A percentile compares a stretch with the other conserved stretches of the same genome.
Evolutionary conservation across 2,797 vertebrate genomes (phyloP).

Genomic region (Sparidentex hasta): DNA sequence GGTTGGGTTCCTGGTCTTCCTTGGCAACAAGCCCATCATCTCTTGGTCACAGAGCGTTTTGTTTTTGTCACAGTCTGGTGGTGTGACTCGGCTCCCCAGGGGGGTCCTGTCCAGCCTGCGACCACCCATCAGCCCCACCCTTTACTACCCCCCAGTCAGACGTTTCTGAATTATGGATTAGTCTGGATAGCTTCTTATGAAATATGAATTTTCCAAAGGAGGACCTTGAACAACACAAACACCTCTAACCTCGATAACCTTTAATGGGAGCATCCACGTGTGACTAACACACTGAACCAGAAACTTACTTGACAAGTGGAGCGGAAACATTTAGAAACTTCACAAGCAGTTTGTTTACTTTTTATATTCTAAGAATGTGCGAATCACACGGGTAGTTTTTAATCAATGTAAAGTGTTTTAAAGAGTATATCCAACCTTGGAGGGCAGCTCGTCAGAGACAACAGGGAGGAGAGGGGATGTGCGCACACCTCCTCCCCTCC

Average conservation of each 20-base stretch:
- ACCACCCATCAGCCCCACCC: conserved; percentile 58
- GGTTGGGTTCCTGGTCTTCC: conserved; percentile 61
- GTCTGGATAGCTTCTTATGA: conserved; percentile 78
- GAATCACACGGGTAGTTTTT: neutral
- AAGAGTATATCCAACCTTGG: conserved; percentile 3
- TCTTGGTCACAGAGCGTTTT: conserved; percentile 65
- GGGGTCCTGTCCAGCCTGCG: conserved; percentile 57
- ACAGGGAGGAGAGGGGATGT: conserved; percentile 51
- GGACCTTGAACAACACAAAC: conserved; percentile 41
- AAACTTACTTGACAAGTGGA: conserved; percentile 3
- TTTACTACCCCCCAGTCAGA: conserved; percentile 63
- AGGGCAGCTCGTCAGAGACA: conserved; percentile 35
- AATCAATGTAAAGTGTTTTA: conserved; percentile 11
- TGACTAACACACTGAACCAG: neutral
- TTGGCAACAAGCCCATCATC: conserved; percentile 80
- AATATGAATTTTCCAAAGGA: conserved; percentile 78
- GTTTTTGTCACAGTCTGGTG: conserved; percentile 76
- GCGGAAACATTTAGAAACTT: conserved; percentile 10
- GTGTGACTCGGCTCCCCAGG: conserved; percentile 69
- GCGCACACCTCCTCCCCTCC: conserved; percentile 33
- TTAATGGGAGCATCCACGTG: neutral
- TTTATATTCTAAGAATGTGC: neutral
- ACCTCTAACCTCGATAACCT: conserved; percentile 12
- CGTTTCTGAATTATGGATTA: conserved; percentile 82
- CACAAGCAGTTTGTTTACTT: neutral